Conservation (phyloP, 2,888 invertebrate genomes). For the Synanthedon andrenaeformis region DNA sequence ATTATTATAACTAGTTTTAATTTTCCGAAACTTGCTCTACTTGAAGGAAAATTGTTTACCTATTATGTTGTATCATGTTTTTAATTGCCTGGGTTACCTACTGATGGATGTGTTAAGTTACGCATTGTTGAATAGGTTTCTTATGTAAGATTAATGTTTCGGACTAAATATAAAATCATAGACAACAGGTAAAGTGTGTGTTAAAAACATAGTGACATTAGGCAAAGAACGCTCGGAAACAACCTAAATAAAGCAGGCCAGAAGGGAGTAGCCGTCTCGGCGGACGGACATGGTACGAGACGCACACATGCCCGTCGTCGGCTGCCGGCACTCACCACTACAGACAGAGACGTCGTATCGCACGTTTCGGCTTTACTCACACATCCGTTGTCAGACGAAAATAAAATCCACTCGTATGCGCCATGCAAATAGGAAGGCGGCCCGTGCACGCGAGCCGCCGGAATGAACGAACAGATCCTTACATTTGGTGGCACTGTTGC, state of each 20-base stretch:
- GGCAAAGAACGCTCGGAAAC: constrained; percentile 11
- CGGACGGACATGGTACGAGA: constrained; percentile 38
- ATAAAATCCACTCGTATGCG: constrained; percentile 69
- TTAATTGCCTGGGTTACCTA: no score
- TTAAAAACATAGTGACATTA: neutral
- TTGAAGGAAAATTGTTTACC: no score
- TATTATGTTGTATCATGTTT: no score
- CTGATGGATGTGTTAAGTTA: no score
- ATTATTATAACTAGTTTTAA: no score
- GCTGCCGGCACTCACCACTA: constrained; percentile 18
- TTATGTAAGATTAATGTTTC: no score
- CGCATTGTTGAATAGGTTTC: no score
- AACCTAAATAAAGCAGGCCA: constrained; percentile 43
- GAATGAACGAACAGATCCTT: constrained; percentile 61
- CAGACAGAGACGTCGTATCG: constrained; percentile 15
- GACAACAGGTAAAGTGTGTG: neutral
- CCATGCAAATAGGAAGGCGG: constrained; percentile 68
- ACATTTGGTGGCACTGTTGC: constrained; percentile 68
- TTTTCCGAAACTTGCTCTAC: no score
- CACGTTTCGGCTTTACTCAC: constrained; percentile 42
- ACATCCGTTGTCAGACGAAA: constrained; percentile 60
- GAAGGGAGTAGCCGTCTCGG: constrained; percentile 58
- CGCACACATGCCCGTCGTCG: constrained; percentile 32
- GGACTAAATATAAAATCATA: no score
- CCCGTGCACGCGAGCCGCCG: constrained; percentile 43